Conservation (phyloP, 2,888 invertebrate genomes). For the Orthosia incerta region DNA sequence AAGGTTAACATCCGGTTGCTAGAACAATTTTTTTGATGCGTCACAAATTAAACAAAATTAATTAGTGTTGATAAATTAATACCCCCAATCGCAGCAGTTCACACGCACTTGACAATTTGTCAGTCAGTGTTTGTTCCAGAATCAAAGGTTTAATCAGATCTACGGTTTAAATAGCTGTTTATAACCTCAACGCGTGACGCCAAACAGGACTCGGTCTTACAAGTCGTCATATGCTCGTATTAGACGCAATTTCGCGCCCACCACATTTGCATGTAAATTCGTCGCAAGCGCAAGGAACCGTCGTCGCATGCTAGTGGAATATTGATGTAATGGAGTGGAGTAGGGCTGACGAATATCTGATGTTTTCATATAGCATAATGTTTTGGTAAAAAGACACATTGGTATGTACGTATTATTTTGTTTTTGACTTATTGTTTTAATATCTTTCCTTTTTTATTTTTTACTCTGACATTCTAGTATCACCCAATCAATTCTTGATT, state of each 20-base stretch:
- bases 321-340: constrained; percentile 53
- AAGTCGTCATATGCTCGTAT: constrained; percentile 30
- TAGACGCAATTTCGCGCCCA: constrained; percentile 60
- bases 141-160: background rate
- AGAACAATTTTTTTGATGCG: too few species aligned
- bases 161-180: constrained; percentile 3
- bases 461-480: too few species aligned
- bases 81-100: too few species aligned
- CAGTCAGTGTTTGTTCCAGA: too few species aligned
- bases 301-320: constrained; percentile 56
- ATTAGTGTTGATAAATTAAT: too few species aligned
- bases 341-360: constrained; percentile 39
- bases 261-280: constrained; percentile 73
- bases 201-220: constrained; percentile 43
- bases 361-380: background rate
- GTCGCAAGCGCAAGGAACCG: constrained; percentile 45
- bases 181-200: constrained; percentile 26
- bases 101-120: too few species aligned
- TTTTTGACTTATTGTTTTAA: too few species aligned
- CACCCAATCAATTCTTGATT: too few species aligned
- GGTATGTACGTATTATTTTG: too few species aligned
- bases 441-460: too few species aligned
- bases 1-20: too few species aligned
- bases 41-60: too few species aligned
- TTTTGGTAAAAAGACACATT: background rate